Evolutionary conservation across 2,113 vertebrate species (phyloP).

Genomic region (Oriolus oriolus): DNA sequence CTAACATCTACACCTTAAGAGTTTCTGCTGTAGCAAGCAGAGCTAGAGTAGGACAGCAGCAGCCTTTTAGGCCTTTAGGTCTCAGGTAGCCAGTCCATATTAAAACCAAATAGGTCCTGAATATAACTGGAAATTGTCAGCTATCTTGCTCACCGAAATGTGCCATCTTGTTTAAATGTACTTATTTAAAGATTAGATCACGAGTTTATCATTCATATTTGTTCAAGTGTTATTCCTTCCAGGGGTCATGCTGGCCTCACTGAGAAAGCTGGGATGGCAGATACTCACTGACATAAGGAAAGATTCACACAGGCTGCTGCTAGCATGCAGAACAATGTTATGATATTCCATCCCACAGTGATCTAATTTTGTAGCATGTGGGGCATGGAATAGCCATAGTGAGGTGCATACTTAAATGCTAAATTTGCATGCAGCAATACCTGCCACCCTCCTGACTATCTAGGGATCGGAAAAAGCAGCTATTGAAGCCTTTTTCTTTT

Average conservation of each 20-base stretch:
- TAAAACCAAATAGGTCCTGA: not conserved
- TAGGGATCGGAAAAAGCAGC: not conserved
- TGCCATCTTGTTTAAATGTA: not conserved
- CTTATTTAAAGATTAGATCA: not conserved
- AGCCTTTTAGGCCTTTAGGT: not conserved
- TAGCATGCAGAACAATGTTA: not conserved
- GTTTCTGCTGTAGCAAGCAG: not conserved
- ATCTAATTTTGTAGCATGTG: not conserved
- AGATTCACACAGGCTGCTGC: not conserved
- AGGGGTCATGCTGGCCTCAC: not conserved
- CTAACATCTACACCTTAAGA: not conserved
- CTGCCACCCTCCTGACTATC: not conserved
- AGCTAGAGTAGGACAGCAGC: not conserved
- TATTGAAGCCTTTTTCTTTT: not conserved
- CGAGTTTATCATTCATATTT: not conserved
- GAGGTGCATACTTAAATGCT: not conserved
- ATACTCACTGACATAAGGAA: not conserved
- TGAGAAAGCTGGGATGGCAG: not conserved
- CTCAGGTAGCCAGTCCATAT: not conserved
- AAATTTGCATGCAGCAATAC: not conserved
- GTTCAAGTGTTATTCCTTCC: not conserved
- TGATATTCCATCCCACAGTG: not conserved
- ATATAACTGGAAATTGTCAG: not conserved
- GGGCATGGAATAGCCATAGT: accelerated
- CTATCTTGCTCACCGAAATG: not conserved